Evolutionary conservation across 2,888 invertebrate genomes (phyloP).

Genomic region (Tetheella fluctuosa): DNA sequence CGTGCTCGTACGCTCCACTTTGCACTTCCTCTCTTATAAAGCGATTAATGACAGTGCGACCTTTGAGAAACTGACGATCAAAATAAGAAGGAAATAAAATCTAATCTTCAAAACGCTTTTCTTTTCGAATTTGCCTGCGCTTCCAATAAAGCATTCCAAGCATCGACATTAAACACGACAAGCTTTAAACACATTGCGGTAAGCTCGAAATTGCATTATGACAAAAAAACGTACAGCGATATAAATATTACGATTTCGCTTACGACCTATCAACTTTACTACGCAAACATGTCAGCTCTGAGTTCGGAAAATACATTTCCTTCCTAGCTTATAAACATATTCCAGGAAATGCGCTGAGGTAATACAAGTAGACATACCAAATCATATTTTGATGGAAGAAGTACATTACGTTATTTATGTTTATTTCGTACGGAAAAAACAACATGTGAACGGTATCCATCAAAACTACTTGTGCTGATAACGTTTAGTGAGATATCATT

Average conservation of each 20-base stretch:
- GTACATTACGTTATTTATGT: slow-evolving; percentile 39
- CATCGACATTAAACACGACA: too few relatives aligned
- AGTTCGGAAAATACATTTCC: slow-evolving; percentile 57
- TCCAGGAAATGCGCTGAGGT: slow-evolving; percentile 54
- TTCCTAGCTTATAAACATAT: slow-evolving; percentile 56
- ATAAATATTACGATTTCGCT: slow-evolving; percentile 23
- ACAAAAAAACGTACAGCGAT: slow-evolving; percentile 23
- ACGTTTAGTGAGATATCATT: neutral
- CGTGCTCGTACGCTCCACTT: slow-evolving; percentile 73
- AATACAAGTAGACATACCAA: slow-evolving; percentile 50
- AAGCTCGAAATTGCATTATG: neutral
- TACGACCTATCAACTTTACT: slow-evolving; percentile 51
- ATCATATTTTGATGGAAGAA: slow-evolving; percentile 53
- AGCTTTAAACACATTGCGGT: too few relatives aligned
- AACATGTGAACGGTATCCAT: neutral
- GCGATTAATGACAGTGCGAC: slow-evolving; percentile 74
- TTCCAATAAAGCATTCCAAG: slow-evolving; percentile 23
- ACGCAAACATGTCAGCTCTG: slow-evolving; percentile 44
- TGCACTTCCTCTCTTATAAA: slow-evolving; percentile 76
- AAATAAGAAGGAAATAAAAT: slow-evolving; percentile 70
- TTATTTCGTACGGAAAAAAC: neutral
- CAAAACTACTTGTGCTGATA: neutral
- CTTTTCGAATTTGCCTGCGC: slow-evolving; percentile 23
- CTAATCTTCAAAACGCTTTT: slow-evolving; percentile 54
- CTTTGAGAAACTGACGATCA: slow-evolving; percentile 64